These are phyloP conservation scores for Apodemus speciosus DNA, from an alignment of 2,113 vertebrate genomes.

Conservation along the genomic window DNA sequence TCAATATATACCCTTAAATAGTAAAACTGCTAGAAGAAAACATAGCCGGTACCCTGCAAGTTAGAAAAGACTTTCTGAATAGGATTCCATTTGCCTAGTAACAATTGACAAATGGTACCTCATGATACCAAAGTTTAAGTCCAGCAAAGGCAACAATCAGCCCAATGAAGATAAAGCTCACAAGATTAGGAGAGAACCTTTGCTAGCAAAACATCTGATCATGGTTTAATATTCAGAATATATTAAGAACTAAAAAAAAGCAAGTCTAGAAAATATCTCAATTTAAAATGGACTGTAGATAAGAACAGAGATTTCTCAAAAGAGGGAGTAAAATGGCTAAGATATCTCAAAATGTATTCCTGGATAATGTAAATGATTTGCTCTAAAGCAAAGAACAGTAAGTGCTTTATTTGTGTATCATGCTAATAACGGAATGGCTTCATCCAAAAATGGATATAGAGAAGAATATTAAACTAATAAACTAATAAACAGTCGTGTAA, in stretches of 20 bases:
- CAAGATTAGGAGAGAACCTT: not conserved
- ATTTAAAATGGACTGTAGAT: not conserved
- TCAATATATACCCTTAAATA: not conserved
- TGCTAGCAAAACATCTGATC: not conserved
- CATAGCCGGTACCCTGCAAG: not conserved
- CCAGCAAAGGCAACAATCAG: not conserved
- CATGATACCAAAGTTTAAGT: not conserved
- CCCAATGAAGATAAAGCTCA: not conserved
- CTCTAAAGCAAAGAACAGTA: not conserved
- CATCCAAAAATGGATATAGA: not conserved
- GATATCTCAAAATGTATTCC: not conserved
- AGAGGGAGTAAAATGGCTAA: not conserved
- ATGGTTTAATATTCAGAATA: not conserved
- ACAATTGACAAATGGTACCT: not conserved
- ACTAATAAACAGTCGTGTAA: not conserved
- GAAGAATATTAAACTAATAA: not conserved
- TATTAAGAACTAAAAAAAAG: not conserved
- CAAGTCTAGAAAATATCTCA: not conserved
- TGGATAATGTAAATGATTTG: not conserved
- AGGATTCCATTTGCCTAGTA: not conserved
- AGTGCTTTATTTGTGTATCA: not conserved
- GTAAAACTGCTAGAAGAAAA: not conserved
- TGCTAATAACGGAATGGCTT: not conserved
- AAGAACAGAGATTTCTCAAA: not conserved
- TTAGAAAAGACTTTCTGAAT: not conserved